These are phyloP conservation scores for Xiphophorus maculatus DNA, from an alignment of 2,113 vertebrate genomes.

Conservation along the genomic window DNA sequence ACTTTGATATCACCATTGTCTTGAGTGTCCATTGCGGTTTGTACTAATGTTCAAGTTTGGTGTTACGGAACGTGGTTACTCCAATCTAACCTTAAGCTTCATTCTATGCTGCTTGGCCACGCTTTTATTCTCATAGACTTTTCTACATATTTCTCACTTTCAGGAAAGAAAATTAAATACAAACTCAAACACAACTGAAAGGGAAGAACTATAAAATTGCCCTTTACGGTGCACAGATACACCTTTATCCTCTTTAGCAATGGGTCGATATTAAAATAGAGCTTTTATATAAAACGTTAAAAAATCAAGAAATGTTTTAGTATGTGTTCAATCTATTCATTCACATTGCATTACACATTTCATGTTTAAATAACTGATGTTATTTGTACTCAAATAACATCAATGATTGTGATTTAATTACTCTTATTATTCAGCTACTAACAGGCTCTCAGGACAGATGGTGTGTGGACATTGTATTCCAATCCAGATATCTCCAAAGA, in stretches of 20 bases:
- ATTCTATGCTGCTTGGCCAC: no score
- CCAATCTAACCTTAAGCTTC: no score
- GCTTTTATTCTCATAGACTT: no score
- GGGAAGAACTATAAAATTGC: background rate
- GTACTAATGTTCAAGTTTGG: no score
- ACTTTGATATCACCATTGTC: no score
- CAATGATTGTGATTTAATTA: constrained; percentile 21
- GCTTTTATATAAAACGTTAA: background rate
- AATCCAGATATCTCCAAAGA: constrained; percentile 38
- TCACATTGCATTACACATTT: background rate
- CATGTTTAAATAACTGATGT: no score
- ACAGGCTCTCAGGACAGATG: constrained; percentile 31
- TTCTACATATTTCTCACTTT: no score
- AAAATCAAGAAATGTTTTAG: background rate
- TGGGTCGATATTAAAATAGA: background rate
- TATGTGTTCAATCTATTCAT: background rate
- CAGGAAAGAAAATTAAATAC: no score
- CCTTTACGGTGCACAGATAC: background rate
- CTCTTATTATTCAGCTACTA: constrained; percentile 28
- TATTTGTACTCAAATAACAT: background rate
- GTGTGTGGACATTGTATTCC: constrained; percentile 44
- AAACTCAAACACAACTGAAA: no score
- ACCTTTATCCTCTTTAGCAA: background rate
- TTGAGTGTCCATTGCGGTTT: no score
- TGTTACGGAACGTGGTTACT: no score